phyloP scores from a whole-genome alignment of 1,140 invertebrate species.

The Yoshiicerus persimilis region DNA sequence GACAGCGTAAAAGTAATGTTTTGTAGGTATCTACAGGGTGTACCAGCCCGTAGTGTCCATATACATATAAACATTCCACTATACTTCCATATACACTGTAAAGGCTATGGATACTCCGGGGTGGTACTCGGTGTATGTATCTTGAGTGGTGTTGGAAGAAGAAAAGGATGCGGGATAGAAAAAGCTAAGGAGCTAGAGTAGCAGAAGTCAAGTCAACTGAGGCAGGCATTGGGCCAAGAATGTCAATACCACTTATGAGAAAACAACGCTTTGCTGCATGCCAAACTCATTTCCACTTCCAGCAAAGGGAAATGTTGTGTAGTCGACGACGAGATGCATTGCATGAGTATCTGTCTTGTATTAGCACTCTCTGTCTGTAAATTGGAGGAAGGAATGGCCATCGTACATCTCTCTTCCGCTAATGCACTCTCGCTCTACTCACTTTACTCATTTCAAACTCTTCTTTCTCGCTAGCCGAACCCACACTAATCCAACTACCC shows the following conservation, averaged over 20 bases:
- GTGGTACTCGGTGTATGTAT: too few relatives aligned
- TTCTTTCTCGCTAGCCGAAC: not conserved
- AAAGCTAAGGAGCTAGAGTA: not conserved
- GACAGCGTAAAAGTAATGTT: not conserved
- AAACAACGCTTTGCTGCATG: conserved; percentile 26
- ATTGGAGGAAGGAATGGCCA: not conserved
- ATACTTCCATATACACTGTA: too few relatives aligned
- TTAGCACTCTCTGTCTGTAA: not conserved
- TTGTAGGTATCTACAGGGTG: not conserved
- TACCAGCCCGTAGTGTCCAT: too few relatives aligned
- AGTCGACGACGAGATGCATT: not conserved
- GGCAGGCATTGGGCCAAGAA: conserved; percentile 23
- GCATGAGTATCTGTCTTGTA: not conserved
- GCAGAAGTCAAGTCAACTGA: not conserved
- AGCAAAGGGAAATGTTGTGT: not conserved
- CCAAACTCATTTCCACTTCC: conserved; percentile 21
- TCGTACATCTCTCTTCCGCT: not conserved
- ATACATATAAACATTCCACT: too few relatives aligned
- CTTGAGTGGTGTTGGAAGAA: not conserved
- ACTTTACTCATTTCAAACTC: too few relatives aligned
- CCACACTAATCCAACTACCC: too few relatives aligned
- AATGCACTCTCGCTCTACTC: not conserved
- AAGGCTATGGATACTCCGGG: too few relatives aligned
- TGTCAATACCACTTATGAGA: conserved; percentile 25
- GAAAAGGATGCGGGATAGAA: not conserved